Percentiles rank a stretch among this genome's conserved stretches.
phyloP scores from a whole-genome alignment of 92 coral and sea anemone genomes.

The Chrysogorgia sp. region DNA sequence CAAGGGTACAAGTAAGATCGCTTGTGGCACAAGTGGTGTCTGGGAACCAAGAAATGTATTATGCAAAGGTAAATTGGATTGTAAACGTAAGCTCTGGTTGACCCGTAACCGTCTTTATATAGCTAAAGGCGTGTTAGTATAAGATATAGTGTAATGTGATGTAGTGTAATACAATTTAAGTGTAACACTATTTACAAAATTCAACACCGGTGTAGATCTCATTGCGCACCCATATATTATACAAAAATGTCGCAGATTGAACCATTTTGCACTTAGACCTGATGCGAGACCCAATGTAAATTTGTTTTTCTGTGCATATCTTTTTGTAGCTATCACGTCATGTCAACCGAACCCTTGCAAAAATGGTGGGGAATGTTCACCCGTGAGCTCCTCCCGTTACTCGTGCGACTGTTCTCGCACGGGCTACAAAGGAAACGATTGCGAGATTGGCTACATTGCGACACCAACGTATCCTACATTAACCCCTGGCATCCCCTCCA shows the following conservation, averaged over 20 bases:
- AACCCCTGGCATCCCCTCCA: conserved; percentile 21
- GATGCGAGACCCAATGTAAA: background rate
- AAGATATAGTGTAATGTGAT: background rate
- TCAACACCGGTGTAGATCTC: too few relatives aligned
- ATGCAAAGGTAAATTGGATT: conserved; percentile 60
- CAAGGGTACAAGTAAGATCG: conserved; percentile 54
- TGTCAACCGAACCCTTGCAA: conserved; percentile 71
- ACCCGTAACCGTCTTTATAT: background rate
- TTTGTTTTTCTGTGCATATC: background rate
- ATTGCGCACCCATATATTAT: too few relatives aligned
- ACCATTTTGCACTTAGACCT: too few relatives aligned
- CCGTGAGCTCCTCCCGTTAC: conserved; percentile 20
- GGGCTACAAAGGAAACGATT: conserved; percentile 63
- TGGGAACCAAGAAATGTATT: conserved; percentile 62
- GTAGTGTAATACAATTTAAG: background rate
- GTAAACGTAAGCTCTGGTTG: background rate
- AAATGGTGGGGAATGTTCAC: conserved; percentile 56
- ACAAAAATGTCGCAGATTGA: too few relatives aligned
- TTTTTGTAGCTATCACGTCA: conserved; percentile 54
- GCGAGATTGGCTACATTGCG: conserved; percentile 57
- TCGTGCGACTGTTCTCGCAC: conserved; percentile 62
- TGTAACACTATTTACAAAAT: too few relatives aligned
- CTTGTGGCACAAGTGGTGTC: conserved; percentile 52
- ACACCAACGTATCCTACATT: conserved; percentile 59
- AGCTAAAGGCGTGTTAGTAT: background rate